Evolutionary conservation across 2,113 vertebrate genomes (phyloP), one percentile per base, ranked within the genome.

Genomic region (Amblyopsis rosae): DNA sequence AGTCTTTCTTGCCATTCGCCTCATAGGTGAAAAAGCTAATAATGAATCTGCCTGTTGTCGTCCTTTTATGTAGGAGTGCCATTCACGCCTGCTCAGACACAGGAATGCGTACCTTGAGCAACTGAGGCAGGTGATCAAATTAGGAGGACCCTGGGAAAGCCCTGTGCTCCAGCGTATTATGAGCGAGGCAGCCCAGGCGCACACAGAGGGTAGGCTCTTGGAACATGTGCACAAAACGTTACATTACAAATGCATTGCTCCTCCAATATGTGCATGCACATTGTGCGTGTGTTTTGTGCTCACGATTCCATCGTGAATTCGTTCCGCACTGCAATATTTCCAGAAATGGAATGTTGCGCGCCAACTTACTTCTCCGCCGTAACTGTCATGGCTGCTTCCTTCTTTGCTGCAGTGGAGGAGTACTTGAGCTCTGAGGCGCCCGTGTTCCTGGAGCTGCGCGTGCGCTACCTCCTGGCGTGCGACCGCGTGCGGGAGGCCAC

Each of bases 401-500:
- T n/a, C 33, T 70, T 32, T 9, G 15, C 0, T 76, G 10, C 90
- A 99, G 98, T 97, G 87, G 94, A 96, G 79, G 92, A 93, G 85
- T 99, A 96, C 80, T 90, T 99, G 88, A 94, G 92, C 91, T 95
- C 96, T 72, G 97, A 99, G 93, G 92, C 94, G 81, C 93, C 95
- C 41, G 85, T 96, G 59, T 98, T 99, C 89, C 95, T 99, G 91
- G 98, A 99, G 91, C 92, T 99, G 59, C 94, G 98, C 73, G 94
- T 96, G 84, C 95, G 97, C 89, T 99, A 99, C 84, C 92, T 99
- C 90, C 95, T 96, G 87, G 96, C 96, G 80, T 99, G 97, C 90
- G 96, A 98, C 88, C 95, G 96, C 65, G 92, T 95, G 82, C 94
- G 94, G 76, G 98, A 99, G 91, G 96, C 96, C 68, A 94, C 95